Base-by-base conservation (phyloP, 2,888 invertebrate species). In the Coenonympha glycerion region DNA sequence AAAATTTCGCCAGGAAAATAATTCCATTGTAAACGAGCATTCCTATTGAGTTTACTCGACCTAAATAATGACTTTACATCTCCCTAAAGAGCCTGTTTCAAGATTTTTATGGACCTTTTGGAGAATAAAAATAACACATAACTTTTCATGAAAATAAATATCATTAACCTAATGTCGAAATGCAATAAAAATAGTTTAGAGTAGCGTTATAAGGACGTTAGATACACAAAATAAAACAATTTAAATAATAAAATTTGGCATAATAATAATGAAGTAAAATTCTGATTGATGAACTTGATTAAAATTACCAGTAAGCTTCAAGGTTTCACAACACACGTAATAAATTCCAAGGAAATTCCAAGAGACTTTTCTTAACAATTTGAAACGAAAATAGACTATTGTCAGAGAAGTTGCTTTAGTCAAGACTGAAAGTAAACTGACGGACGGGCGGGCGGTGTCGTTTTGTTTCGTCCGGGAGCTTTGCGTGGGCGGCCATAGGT, bases 401-500 rank as follows among this genome's bases (percentile, higher is more conserved):
- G 28, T 37, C 15, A 59, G 69, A 79, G 76, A 57, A 77, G 82
- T 76, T 76, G 71, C 66, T 71, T 65, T 63, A 55, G 66, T 67
- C 75, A 51, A 79, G 82, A 71, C 81, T 74, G 68, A 76, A 71
- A 68, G 69, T 72, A 70, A 64, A 87, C 86, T 87, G 85, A 78
- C 61, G 58, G 62, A 50, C 55, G 55, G 58, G 16, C 30, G 41
- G 39, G 65, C 65, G 54, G 71, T 72, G 67, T 61, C 64, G 75
- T 79, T 80, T 79, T 81, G 77, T 77, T 76, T 71, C 77, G 62
- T 66, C 63, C 59, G 57, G 58, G 66, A 76, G 72, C 74, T 76
- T 74, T 68, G 83, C 77, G 86, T 83, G 76, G 84, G 85, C 71
- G 75, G 62, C 18, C 30, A 59, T 61, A 53, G 49, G 60, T 53